Evolutionary conservation across 2,797 vertebrate genomes (phyloP).

Genomic region (Chrysolophus pictus): DNA sequence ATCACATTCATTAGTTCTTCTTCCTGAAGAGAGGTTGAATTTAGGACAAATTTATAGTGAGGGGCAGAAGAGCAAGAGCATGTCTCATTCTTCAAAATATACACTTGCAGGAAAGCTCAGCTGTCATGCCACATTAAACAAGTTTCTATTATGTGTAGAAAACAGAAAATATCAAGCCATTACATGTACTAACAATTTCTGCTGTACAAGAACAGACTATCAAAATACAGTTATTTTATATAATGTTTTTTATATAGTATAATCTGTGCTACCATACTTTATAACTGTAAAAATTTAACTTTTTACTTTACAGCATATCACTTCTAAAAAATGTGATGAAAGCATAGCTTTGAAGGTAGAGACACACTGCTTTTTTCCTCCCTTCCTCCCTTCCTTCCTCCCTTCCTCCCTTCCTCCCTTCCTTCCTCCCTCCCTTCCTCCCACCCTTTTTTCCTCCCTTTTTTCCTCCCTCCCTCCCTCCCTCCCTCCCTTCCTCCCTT

Average conservation of each 20-base stretch:
- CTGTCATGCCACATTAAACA: slow-evolving; percentile 25
- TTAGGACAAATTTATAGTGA: slow-evolving; percentile 51
- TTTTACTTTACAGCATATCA: neutral
- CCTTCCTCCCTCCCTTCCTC: too few relatives aligned
- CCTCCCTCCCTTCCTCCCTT: too few relatives aligned
- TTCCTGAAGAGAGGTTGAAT: slow-evolving; percentile 36
- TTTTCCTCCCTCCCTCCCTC: too few relatives aligned
- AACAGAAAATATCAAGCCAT: neutral
- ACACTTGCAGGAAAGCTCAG: neutral
- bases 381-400: too few relatives aligned
- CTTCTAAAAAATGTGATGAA: neutral
- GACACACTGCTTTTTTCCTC: accelerated
- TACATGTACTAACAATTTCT: neutral
- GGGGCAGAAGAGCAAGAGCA: neutral
- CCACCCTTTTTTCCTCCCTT: too few relatives aligned
- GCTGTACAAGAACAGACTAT: neutral
- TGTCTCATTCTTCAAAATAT: slow-evolving; percentile 40
- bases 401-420: too few relatives aligned
- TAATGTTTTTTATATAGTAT: neutral
- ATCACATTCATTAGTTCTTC: slow-evolving; percentile 42
- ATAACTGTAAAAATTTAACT: neutral
- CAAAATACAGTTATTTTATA: neutral
- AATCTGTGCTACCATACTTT: neutral
- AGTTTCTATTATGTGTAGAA: neutral
- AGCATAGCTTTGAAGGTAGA: neutral